Evolutionary conservation across 2,113 vertebrate species (phyloP), one percentile per base, ranked within the genome.

Genomic region (Pelecanus crispus): DNA sequence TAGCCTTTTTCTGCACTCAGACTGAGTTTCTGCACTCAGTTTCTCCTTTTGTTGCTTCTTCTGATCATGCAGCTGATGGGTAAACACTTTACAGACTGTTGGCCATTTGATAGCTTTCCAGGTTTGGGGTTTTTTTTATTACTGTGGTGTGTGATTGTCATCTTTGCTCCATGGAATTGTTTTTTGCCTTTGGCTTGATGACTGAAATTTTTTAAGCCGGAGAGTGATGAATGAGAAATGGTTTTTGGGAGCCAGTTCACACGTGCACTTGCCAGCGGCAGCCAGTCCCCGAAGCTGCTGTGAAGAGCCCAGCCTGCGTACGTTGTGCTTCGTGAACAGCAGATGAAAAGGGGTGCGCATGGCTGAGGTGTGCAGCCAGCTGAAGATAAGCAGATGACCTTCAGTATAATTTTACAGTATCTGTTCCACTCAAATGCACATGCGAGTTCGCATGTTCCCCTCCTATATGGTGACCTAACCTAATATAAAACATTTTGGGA

Each of bases 191-290:
- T 87, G 56, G 34, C 25, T 73, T 36, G 40, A 11, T 14, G 44
- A 29, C 6, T 36, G 52, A 15, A 31, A 3, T 4, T n/a, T 74
- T 63, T 55, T 18, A 61, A 87, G 74, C 10, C 44, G 59, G 31
- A 40, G 44, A 26, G 45, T 0, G 13, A 28, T 36, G 59, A 25
- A 32, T 55, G 36, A 62, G 65, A 20, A 24, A 1, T 10, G 11
- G 47, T 1, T 9, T 63, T 50, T 31, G 40, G 78, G 62, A 63
- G 82, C 22, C 29, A 3, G 12, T 20, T 31, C 12, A 7, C 36
- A 4, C 1, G 4, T 4, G 5, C 4, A 0, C 1, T n/a, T n/a
- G 7, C 20, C n/a, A 31, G 44, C 8, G 7, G 31, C 45, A 16
- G n/a, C 32, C 26, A 2, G 47, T 36, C 36, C 25, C n/a, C 4